Conservation (phyloP, 2,888 invertebrate species). For the Drosophila yooni region DNA sequence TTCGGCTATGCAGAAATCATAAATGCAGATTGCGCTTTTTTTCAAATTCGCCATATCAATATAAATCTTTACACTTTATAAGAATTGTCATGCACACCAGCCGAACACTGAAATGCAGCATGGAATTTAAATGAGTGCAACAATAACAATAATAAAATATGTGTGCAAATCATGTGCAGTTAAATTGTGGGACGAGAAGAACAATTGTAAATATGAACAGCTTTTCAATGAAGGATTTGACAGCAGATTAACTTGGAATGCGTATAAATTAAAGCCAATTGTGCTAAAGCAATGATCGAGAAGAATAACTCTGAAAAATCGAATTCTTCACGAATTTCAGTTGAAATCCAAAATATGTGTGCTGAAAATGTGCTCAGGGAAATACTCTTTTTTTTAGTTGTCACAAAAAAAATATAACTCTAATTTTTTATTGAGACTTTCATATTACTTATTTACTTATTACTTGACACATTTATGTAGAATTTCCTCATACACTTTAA, state of each 20-base stretch:
- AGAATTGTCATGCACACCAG: conserved; percentile 22
- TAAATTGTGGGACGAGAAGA: conserved; percentile 37
- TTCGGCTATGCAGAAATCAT: conserved; percentile 9
- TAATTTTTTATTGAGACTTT: neutral
- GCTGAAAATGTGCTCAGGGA: neutral
- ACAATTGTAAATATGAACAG: conserved; percentile 32
- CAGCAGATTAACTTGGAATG: conserved; percentile 5
- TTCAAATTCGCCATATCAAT: conserved; percentile 14
- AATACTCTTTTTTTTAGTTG: neutral
- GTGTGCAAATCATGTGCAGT: conserved; percentile 57
- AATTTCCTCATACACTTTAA: conserved; percentile 42
- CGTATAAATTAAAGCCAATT: conserved; percentile 13
- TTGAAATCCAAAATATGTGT: conserved; percentile 1
- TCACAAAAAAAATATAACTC: too few species aligned
- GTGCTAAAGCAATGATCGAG: conserved; percentile 3
- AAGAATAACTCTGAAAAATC: conserved; percentile 17
- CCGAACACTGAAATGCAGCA: conserved; percentile 34
- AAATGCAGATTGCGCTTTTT: neutral
- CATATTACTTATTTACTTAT: neutral
- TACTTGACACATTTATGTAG: conserved; percentile 16
- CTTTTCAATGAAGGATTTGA: neutral
- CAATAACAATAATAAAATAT: conserved; percentile 42
- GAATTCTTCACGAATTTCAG: conserved; percentile 6
- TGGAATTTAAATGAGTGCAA: conserved; percentile 66
- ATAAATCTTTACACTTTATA: conserved; percentile 26